phyloP scores from a whole-genome alignment of 2,888 invertebrate species.

The Acleris emargana region DNA sequence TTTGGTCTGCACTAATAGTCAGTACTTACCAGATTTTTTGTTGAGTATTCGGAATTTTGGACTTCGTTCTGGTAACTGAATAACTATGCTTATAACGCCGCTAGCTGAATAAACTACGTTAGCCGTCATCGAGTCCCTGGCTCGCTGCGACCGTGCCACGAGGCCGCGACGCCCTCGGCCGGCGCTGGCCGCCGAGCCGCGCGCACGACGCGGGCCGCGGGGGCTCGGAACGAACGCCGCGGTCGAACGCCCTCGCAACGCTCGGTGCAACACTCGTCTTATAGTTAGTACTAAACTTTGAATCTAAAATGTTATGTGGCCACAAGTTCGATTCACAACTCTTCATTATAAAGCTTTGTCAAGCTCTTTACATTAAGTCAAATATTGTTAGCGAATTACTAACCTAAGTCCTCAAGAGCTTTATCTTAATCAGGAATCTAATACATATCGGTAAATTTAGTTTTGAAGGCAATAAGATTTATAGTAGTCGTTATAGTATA shows the following conservation, averaged over 20 bases:
- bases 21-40: not conserved
- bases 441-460: conserved; percentile 57
- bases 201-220: conserved; percentile 4
- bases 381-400: conserved; percentile 62
- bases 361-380: conserved; percentile 80
- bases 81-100: conserved; percentile 23
- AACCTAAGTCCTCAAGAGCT: conserved; percentile 61
- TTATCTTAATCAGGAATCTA: conserved; percentile 53
- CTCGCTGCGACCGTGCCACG: conserved; percentile 25
- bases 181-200: conserved; percentile 66
- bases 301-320: conserved; percentile 74
- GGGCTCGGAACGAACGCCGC: conserved; percentile 1
- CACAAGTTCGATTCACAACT: conserved; percentile 83
- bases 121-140: conserved; percentile 14
- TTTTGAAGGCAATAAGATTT: conserved; percentile 66
- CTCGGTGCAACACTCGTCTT: conserved; percentile 35
- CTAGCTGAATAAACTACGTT: conserved; percentile 33
- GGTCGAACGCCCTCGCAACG: conserved; percentile 18
- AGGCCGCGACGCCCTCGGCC: conserved; percentile 43
- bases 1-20: not conserved
- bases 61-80: conserved; percentile 12
- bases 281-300: conserved; percentile 69
- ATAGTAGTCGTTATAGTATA: conserved; percentile 52
- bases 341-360: conserved; percentile 81
- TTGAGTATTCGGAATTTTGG: not conserved